phyloP scores from a whole-genome alignment of 92 coral and sea anemone genomes.

The Meandrina meandrites region DNA sequence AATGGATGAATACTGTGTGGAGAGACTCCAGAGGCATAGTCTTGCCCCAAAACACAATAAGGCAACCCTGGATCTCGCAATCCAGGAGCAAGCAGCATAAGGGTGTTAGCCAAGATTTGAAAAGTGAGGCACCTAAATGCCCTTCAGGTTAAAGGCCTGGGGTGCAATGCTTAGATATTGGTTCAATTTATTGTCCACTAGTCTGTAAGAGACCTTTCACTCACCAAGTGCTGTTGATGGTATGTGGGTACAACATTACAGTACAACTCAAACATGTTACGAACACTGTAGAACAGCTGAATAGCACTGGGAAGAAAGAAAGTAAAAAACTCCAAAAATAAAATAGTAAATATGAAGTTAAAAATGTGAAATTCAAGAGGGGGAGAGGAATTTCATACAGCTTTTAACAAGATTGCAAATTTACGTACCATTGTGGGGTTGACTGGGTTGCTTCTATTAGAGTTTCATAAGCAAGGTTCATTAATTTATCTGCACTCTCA shows the following conservation, averaged over 20 bases:
- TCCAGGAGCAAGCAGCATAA: no score
- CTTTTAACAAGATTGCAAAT: not conserved
- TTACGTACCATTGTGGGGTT: conserved; percentile 70
- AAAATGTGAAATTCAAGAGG: not conserved
- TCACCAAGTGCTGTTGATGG: conserved; percentile 89
- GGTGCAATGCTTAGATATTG: not conserved
- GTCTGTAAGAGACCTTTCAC: not conserved
- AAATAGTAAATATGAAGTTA: not conserved
- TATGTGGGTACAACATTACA: conserved; percentile 92
- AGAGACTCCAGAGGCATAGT: no score
- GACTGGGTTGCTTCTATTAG: conserved; percentile 91
- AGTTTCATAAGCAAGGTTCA: conserved; percentile 83
- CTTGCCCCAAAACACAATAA: no score
- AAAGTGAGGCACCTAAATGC: not conserved
- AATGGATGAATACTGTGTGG: no score
- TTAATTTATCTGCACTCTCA: conserved; percentile 78
- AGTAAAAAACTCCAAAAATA: not conserved
- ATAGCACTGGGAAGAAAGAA: conserved; percentile 73
- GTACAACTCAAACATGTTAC: conserved; percentile 92
- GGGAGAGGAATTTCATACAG: not conserved
- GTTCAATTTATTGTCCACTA: not conserved
- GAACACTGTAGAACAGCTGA: conserved; percentile 91
- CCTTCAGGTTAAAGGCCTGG: not conserved
- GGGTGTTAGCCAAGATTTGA: no score
- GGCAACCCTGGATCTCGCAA: no score